Evolutionary conservation across 2,797 vertebrate genomes (phyloP), one percentile per base, ranked within the genome.

Genomic region (Benthosema pterotum): DNA sequence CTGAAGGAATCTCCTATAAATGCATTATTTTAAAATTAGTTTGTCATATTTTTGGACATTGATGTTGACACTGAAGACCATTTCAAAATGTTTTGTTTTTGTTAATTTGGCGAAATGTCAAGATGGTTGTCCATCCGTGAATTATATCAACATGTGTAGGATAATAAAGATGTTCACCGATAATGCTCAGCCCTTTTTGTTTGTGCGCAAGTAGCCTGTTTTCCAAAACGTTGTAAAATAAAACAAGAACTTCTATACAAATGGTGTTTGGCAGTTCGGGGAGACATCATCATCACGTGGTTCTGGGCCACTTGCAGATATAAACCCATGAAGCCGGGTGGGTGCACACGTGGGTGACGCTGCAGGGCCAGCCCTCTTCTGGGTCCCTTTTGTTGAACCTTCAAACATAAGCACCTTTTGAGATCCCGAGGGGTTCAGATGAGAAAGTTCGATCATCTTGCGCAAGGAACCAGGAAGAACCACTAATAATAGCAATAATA

Each of bases 361-460:
- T 92, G 74, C 71, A 94, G 93, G 95, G 94, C 95, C 96, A 95
- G 90, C 95, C 96, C 95, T 97, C 96, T 95, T 92, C 92, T 73
- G 94, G 95, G 94, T 96, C 94, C 94, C 97, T 94, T 96, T 97
- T 97, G 97, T 98, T 96, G 89, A 83, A 92, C 86, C 89, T 93
- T 93, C 93, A 92, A 94, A 96, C 96, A 94, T 97, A 96, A 94
- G 94, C 94, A 94, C 96, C 94, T 96, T 95, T 88, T 88, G 82
- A 92, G 85, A 88, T 91, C 90, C 92, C 86, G 75, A 92, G 91
- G 89, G 89, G 86, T 90, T 92, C 91, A 93, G 90, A 91, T 88
- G 88, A 89, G 83, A 84, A 81, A 72, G 82, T 61, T 82, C 71
- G 57, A 74, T 78, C 86, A 71, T 69, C 78, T 55, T 72, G 76